Percentiles rank a stretch among this genome's conserved stretches.
These are phyloP conservation scores for Drosophila gunungcola DNA, from an alignment of 1,140 invertebrate species.

Conservation along the genomic window DNA sequence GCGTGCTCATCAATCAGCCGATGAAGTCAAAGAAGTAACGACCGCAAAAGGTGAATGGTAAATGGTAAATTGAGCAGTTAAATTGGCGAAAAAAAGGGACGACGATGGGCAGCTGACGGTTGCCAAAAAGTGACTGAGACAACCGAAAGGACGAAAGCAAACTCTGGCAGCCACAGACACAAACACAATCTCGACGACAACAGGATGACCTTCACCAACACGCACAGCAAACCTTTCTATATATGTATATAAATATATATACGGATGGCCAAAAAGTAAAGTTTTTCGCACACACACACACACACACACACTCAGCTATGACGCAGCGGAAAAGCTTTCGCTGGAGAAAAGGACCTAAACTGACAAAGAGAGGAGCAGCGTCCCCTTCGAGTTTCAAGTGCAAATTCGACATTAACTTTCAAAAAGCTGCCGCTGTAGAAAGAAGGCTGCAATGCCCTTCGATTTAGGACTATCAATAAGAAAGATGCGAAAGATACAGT, in stretches of 20 bases:
- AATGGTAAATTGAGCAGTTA: slow-evolving; percentile 29
- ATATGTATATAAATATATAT: not conserved
- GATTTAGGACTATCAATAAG: not conserved
- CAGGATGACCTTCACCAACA: slow-evolving; percentile 82
- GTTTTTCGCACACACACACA: slow-evolving; percentile 61
- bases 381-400: slow-evolving; percentile 70
- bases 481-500: too few relatives aligned
- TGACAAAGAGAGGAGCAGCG: slow-evolving; percentile 50
- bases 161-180: slow-evolving; percentile 24
- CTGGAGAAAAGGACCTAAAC: slow-evolving; percentile 20
- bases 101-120: slow-evolving; percentile 38
- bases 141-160: slow-evolving; percentile 34
- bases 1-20: slow-evolving; percentile 70
- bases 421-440: slow-evolving; percentile 40
- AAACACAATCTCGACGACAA: slow-evolving; percentile 50
- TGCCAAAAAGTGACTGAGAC: slow-evolving; percentile 39
- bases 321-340: slow-evolving; percentile 70
- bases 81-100: slow-evolving; percentile 26
- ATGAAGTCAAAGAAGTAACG: slow-evolving; percentile 22
- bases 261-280: slow-evolving; percentile 68
- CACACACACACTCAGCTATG: slow-evolving; percentile 47
- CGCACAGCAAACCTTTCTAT: slow-evolving; percentile 47
- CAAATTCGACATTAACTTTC: slow-evolving; percentile 73
- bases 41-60: slow-evolving; percentile 18
- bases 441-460: slow-evolving; percentile 17